Percentiles rank a stretch among this genome's conserved stretches.
phyloP scores from a whole-genome alignment of 2,797 vertebrate species.

The Trematomus bernacchii region DNA sequence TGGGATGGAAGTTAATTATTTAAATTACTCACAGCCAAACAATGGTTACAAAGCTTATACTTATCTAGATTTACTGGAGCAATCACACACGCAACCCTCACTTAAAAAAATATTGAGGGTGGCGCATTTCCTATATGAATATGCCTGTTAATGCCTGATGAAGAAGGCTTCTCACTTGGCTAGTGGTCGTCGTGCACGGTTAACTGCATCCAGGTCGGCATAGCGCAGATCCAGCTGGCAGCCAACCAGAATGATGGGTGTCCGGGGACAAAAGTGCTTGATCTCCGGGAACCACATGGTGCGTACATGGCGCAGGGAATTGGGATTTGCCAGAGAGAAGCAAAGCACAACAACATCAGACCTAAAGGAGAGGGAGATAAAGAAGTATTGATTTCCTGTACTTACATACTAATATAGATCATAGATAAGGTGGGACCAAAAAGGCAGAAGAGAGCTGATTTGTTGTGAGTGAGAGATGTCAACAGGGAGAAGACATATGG shows the following conservation, averaged over 20 bases:
- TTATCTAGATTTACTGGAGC: slow-evolving; percentile 22
- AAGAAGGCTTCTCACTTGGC: slow-evolving; percentile 84
- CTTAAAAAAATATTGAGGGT: slow-evolving; percentile 7
- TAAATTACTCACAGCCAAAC: not conserved
- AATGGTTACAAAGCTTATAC: not conserved
- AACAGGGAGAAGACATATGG: slow-evolving; percentile 32
- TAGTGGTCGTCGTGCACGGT: slow-evolving; percentile 88
- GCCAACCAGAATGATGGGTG: slow-evolving; percentile 93
- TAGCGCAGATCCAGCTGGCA: slow-evolving; percentile 97
- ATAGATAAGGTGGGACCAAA: slow-evolving; percentile 17
- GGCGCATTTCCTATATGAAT: slow-evolving; percentile 9
- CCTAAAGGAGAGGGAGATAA: slow-evolving; percentile 68
- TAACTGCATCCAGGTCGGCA: slow-evolving; percentile 89
- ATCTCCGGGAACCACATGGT: slow-evolving; percentile 96
- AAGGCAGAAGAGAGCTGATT: slow-evolving; percentile 12
- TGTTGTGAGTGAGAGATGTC: slow-evolving; percentile 24
- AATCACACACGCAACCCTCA: not conserved
- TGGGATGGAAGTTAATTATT: not conserved
- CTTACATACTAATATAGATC: slow-evolving; percentile 10
- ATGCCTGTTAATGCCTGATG: slow-evolving; percentile 36
- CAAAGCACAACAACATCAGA: slow-evolving; percentile 95
- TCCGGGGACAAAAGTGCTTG: slow-evolving; percentile 95
- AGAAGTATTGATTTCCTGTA: slow-evolving; percentile 13
- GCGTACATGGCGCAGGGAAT: slow-evolving; percentile 93
- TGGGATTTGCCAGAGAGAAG: slow-evolving; percentile 95